phyloP scores from a whole-genome alignment of 2,113 vertebrate genomes.

The Chionodraco myersi region DNA sequence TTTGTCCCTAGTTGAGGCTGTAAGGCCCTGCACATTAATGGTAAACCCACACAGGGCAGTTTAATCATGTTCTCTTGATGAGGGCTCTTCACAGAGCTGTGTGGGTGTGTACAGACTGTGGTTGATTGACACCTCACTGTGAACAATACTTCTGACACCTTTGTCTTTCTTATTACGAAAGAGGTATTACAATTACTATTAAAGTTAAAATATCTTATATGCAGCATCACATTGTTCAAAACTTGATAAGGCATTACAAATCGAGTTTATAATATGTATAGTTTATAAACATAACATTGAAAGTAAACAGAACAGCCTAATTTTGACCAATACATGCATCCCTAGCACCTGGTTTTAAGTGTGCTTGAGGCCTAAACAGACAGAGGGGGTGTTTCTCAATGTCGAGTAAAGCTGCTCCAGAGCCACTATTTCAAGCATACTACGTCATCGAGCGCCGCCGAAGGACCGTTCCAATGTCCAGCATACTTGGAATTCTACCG shows the following conservation, averaged over 20 bases:
- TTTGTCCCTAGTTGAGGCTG: background rate
- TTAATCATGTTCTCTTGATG: constrained; percentile 22
- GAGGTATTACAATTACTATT: no score
- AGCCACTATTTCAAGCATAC: no score
- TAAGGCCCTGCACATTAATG: background rate
- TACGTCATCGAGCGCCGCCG: no score
- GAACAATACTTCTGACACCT: background rate
- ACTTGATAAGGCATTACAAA: no score
- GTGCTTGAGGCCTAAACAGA: constrained; percentile 20
- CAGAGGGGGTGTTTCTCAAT: background rate
- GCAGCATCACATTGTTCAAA: no score
- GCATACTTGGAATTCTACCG: no score
- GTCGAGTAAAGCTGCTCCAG: no score
- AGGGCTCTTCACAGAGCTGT: constrained; percentile 17
- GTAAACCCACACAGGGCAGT: constrained; percentile 10
- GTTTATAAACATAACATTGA: no score
- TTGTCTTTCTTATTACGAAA: background rate
- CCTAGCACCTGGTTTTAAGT: constrained; percentile 10
- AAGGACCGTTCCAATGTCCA: no score
- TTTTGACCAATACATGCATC: background rate
- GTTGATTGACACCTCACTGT: background rate
- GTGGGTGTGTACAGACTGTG: background rate
- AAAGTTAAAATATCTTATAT: no score
- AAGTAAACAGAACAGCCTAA: no score
- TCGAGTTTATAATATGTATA: no score